Evolutionary conservation across 2,797 vertebrate species (phyloP).

Genomic region (Diplodus puntazzo): DNA sequence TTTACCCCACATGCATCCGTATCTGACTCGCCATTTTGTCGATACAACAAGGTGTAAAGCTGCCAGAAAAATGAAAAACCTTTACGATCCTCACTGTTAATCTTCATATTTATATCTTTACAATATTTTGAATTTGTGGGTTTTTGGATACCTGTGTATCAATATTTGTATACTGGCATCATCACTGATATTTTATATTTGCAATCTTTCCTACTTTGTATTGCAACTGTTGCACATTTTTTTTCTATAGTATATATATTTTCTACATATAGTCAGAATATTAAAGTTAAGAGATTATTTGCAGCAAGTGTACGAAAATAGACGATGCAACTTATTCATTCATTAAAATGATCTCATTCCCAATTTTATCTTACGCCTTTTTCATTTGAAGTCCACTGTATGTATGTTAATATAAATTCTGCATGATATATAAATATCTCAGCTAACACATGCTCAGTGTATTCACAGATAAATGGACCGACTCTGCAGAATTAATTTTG

Average conservation of each 20-base stretch:
- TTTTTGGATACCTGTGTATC: too few species aligned
- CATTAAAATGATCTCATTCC: too few species aligned
- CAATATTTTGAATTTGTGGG: background rate
- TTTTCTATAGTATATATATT: too few species aligned
- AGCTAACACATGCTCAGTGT: background rate
- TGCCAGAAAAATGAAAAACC: background rate
- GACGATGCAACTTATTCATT: too few species aligned
- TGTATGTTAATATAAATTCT: too few species aligned
- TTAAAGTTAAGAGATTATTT: too few species aligned
- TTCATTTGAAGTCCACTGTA: too few species aligned
- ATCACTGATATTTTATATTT: background rate
- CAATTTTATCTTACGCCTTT: too few species aligned
- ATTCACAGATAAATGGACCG: background rate
- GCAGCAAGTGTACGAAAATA: too few species aligned
- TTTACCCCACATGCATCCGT: background rate
- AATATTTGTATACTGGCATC: background rate
- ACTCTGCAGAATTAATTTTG: background rate
- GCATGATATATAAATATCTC: background rate
- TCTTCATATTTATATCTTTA: background rate
- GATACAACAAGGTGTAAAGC: background rate
- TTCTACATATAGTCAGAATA: too few species aligned
- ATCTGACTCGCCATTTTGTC: background rate
- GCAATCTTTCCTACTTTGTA: background rate
- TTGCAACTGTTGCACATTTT: background rate
- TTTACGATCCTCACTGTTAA: background rate